Conservation (phyloP, 1,140 invertebrate species). For the Drosophila ficusphila region DNA sequence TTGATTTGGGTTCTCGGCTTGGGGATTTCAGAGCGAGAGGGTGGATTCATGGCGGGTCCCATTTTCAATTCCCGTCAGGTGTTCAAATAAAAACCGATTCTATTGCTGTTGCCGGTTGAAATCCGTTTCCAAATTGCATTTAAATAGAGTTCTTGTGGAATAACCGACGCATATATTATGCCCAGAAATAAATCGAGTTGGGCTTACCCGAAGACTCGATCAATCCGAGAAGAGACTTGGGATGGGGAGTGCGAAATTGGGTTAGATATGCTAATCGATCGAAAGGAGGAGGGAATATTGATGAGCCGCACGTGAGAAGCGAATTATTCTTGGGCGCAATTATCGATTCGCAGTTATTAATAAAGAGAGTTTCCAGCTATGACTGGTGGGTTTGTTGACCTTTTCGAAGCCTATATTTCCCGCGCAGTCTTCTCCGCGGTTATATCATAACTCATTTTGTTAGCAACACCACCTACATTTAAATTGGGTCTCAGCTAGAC, state of each 20-base stretch:
- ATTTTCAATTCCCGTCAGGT: constrained; percentile 38
- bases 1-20: not conserved
- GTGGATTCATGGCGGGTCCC: not conserved
- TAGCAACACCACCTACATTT: constrained; percentile 47
- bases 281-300: constrained; percentile 14
- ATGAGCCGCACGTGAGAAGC: constrained; percentile 12
- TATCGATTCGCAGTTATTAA: constrained; percentile 2
- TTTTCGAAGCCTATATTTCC: not conserved
- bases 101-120: constrained; percentile 20
- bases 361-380: constrained; percentile 31
- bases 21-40: not conserved
- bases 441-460: constrained; percentile 50
- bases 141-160: constrained; percentile 53
- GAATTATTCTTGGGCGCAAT: not conserved
- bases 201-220: not conserved
- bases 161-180: constrained; percentile 50
- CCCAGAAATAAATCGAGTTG: not conserved
- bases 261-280: constrained; percentile 25
- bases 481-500: constrained; percentile 46
- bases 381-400: constrained; percentile 46
- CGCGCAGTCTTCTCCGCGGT: constrained; percentile 3
- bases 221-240: not conserved
- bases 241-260: not conserved
- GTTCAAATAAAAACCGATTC: constrained; percentile 7
- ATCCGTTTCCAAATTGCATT: constrained; percentile 69